Conservation (phyloP, 2,888 invertebrate genomes). For the Euplexia lucipara region DNA sequence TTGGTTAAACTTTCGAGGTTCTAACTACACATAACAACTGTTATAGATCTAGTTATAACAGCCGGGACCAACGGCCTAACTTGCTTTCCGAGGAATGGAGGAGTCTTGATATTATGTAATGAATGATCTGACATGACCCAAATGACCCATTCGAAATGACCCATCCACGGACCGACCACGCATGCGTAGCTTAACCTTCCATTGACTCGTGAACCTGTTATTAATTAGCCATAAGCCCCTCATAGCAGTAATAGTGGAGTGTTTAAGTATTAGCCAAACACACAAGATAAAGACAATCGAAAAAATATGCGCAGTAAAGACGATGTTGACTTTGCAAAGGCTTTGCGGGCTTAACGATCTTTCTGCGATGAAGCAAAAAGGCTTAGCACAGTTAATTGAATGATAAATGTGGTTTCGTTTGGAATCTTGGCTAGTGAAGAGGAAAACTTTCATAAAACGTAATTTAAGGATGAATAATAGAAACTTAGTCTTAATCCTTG, state of each 20-base stretch:
- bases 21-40: too few species aligned
- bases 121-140: too few species aligned
- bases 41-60: too few species aligned
- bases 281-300: constrained; percentile 8
- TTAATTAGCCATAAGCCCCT: constrained; percentile 6
- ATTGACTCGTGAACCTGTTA: too few species aligned
- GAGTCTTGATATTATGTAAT: too few species aligned
- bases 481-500: neutral
- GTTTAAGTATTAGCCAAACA: neutral
- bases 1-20: too few species aligned
- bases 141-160: too few species aligned
- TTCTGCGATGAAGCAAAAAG: constrained; percentile 36
- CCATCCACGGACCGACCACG: too few species aligned
- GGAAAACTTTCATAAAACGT: neutral
- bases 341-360: constrained; percentile 31
- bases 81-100: too few species aligned
- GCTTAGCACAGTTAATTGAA: constrained; percentile 37
- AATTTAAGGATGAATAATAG: neutral
- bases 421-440: constrained; percentile 1
- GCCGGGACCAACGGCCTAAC: too few species aligned
- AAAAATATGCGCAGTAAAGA: constrained; percentile 30
- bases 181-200: too few species aligned
- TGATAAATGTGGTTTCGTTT: constrained; percentile 40
- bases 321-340: constrained; percentile 34
- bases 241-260: too few species aligned